Conservation (phyloP, 2,797 vertebrate species). For the Limosa lapponica region DNA sequence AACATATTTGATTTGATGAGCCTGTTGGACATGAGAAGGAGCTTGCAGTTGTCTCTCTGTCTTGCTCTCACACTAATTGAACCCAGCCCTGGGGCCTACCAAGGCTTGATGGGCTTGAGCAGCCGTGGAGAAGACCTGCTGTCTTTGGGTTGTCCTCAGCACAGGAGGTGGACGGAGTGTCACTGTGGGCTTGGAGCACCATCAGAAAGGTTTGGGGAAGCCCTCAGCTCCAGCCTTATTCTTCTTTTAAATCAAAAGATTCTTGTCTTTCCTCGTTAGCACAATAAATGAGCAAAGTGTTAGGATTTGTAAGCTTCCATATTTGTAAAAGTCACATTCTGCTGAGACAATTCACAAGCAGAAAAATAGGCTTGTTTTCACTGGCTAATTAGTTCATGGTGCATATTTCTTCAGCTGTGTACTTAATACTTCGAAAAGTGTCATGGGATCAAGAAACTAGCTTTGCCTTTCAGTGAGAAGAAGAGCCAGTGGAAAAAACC, state of each 20-base stretch:
- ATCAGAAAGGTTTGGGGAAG: neutral
- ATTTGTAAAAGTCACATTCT: neutral
- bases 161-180: neutral
- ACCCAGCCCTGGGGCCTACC: neutral
- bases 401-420: conserved; percentile 1
- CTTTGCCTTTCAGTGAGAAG: neutral
- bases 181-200: neutral
- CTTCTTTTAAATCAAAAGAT: neutral
- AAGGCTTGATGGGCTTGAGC: neutral
- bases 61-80: conserved; percentile 25
- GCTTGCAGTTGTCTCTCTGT: neutral
- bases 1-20: conserved; percentile 39
- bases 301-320: neutral
- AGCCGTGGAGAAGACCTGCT: neutral
- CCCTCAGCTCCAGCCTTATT: neutral
- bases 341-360: neutral
- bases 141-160: neutral
- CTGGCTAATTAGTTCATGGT: neutral
- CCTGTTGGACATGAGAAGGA: conserved; percentile 4
- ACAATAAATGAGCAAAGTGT: neutral
- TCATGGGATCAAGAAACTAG: neutral
- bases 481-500: neutral
- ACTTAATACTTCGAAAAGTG: neutral
- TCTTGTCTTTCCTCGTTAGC: neutral
- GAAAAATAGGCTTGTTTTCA: conserved; percentile 14